Percentiles rank a stretch among this genome's conserved stretches.
phyloP scores from a whole-genome alignment of 2,113 vertebrate species.

The Semnopithecus entellus region DNA sequence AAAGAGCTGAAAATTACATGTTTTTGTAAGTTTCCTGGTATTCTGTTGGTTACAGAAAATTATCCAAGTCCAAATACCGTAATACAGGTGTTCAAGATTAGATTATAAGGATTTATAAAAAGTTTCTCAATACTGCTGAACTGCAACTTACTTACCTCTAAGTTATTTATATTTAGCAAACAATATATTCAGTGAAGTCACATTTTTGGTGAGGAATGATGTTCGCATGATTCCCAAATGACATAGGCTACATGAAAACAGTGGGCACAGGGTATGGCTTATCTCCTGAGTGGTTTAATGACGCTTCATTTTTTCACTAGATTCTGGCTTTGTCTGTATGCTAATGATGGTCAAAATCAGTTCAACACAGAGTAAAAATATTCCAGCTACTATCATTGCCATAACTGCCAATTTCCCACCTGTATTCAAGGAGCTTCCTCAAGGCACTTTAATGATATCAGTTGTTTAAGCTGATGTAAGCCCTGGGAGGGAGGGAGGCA shows the following conservation, averaged over 20 bases:
- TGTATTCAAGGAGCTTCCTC: background rate
- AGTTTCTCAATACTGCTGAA: background rate
- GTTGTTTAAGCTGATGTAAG: background rate
- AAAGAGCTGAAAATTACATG: background rate
- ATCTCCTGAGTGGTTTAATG: background rate
- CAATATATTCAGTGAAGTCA: background rate
- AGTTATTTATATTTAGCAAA: background rate
- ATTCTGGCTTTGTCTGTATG: background rate
- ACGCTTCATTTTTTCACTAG: background rate
- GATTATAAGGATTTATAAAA: background rate
- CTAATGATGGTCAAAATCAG: background rate
- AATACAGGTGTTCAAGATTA: background rate
- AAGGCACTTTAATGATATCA: background rate
- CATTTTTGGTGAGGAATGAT: background rate
- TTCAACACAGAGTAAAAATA: background rate
- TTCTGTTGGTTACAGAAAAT: constrained; percentile 36
- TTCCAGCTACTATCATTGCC: background rate
- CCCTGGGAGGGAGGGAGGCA: background rate
- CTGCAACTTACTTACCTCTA: background rate
- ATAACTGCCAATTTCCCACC: background rate
- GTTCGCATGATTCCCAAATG: constrained; percentile 8
- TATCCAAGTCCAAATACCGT: background rate
- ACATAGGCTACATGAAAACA: background rate
- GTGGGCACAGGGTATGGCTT: background rate
- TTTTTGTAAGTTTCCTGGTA: background rate